Evolutionary conservation across 2,113 vertebrate genomes (phyloP).

Genomic region (Poeciliopsis retropinna): DNA sequence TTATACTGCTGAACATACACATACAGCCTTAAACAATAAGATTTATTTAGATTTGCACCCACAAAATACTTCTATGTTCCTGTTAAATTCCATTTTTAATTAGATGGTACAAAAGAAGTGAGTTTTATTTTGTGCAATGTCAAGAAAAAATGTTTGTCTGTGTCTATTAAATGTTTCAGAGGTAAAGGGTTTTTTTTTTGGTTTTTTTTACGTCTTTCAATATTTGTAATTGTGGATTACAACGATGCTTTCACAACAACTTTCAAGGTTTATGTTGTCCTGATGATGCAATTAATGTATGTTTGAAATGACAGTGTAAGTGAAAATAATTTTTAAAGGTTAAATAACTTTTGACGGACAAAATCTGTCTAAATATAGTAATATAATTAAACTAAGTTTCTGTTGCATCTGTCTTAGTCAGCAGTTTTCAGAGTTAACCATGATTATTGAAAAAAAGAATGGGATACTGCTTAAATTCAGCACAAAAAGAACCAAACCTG

Average conservation of each 20-base stretch:
- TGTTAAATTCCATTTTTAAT: too few relatives aligned
- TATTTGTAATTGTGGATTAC: conserved; percentile 23
- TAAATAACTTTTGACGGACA: conserved; percentile 9
- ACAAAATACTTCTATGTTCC: too few relatives aligned
- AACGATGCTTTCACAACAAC: conserved; percentile 21
- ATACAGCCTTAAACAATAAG: too few relatives aligned
- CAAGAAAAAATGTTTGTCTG: too few relatives aligned
- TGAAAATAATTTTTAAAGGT: not conserved
- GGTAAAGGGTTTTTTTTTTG: not conserved
- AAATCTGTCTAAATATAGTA: conserved; percentile 3
- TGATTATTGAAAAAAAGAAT: conserved; percentile 27
- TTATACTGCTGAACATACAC: too few relatives aligned
- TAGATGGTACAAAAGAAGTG: too few relatives aligned
- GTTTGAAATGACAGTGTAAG: conserved; percentile 20
- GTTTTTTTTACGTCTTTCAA: not conserved
- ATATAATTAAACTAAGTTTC: not conserved
- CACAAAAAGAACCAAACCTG: conserved; percentile 46
- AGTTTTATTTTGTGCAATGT: too few relatives aligned
- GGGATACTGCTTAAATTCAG: conserved; percentile 42
- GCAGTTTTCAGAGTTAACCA: conserved; percentile 3
- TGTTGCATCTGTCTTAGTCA: not conserved
- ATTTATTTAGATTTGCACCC: too few relatives aligned
- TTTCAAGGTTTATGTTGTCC: conserved; percentile 15
- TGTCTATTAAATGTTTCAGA: not conserved
- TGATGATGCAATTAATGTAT: conserved; percentile 22